Conservation (phyloP, 2,113 vertebrate genomes). For the Melanerpes aurifrons region DNA sequence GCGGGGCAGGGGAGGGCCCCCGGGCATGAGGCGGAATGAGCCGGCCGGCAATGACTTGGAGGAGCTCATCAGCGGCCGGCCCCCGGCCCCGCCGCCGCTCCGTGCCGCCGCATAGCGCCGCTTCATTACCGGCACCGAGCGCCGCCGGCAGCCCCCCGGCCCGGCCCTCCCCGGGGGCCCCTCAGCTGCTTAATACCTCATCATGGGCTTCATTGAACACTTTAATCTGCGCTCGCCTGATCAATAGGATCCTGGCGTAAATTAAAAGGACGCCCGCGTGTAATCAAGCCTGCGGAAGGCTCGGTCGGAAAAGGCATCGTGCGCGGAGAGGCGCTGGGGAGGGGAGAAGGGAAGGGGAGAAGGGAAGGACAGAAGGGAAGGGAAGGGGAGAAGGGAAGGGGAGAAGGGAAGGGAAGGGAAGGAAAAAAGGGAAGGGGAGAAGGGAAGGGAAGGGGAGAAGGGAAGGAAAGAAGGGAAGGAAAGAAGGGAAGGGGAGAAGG, state of each 20-base stretch:
- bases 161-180: constrained; percentile 86
- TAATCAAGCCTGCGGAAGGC: constrained; percentile 99
- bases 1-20: constrained; percentile 84
- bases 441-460: too few species aligned
- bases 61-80: constrained; percentile 99
- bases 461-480: too few species aligned
- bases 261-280: constrained; percentile 99
- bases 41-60: constrained; percentile 99
- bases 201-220: constrained; percentile 99
- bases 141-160: constrained; percentile 88
- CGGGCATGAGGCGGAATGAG: constrained; percentile 95
- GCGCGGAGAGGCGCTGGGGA: constrained; percentile 94
- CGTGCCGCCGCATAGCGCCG: constrained; percentile 98
- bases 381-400: too few species aligned
- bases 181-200: constrained; percentile 99
- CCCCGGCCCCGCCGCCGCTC: constrained; percentile 97
- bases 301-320: constrained; percentile 99
- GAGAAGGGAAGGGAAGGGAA: too few species aligned
- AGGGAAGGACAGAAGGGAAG: too few species aligned
- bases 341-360: too few species aligned
- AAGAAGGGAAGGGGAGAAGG: too few species aligned
- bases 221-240: constrained; percentile 99
- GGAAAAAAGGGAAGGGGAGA: too few species aligned
- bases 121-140: constrained; percentile 99
- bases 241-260: constrained; percentile 99